Base-by-base conservation (phyloP, 2,113 vertebrate genomes). In the Ptilorrhoa leucosticta region DNA sequence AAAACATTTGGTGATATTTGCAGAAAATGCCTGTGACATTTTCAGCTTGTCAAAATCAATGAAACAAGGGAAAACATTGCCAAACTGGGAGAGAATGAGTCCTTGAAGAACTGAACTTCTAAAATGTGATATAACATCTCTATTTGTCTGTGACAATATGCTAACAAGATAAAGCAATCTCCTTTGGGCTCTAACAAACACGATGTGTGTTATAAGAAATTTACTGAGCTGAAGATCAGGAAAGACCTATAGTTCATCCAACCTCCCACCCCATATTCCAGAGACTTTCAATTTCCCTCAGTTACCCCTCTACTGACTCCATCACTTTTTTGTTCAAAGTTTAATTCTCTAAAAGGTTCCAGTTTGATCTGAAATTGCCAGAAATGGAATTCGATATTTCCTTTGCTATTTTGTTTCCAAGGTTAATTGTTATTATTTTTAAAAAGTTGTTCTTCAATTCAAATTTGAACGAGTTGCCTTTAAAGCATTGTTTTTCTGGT, bases 1-100 rank as follows among this genome's bases (percentile, higher is more conserved):
- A 91, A 91, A 87, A 66, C 35, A 88, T 94, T 95, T 80, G 68
- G 87, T 90, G 92, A 85, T 97, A 96, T 94, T 97, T 97, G 63
- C 87, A 81, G 70, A 73, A 93, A 92, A 94, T 35, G n/a, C 23
- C 72, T 89, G 50, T 94, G 94, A 94, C 80, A 96, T 96, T 97
- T 97, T 90, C 83, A 90, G 81, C 80, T 92, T 95, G 63, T 95
- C 96, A 92, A 95, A 96, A 94, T 39, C 83, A 93, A 57, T 89
- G 80, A 95, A 96, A 93, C 60, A 80, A 78, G 65, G 48, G 89
- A 94, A 85, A 35, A 87, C 64, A 85, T 61, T 89, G 39, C 64
- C 89, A 91, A 66, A 87, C 45, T 76, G 27, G 39, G 35, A 87
- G 56, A 89, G 93, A 90, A 81, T 68, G 39, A 86, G 48, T 17